These are phyloP conservation scores for Limulus polyphemus DNA, from an alignment of 2,888 invertebrate genomes.

Conservation along the genomic window DNA sequence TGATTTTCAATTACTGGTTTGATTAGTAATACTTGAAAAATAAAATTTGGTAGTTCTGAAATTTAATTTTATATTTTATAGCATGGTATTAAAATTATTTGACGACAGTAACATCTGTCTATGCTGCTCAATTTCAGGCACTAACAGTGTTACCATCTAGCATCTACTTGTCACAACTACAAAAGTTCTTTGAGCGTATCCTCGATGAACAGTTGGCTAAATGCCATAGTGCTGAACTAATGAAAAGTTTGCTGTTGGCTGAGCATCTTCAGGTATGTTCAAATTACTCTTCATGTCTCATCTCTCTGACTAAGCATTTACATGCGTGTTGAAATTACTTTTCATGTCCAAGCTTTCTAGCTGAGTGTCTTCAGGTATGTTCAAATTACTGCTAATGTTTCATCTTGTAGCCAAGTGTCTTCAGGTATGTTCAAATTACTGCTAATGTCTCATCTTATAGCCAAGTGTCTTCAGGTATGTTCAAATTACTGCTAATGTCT, in stretches of 20 bases:
- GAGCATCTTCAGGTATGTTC: slow-evolving; percentile 61
- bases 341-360: no score
- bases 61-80: no score
- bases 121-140: slow-evolving; percentile 40
- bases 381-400: slow-evolving; percentile 8
- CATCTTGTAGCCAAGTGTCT: slow-evolving; percentile 72
- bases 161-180: slow-evolving; percentile 59
- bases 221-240: slow-evolving; percentile 59
- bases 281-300: slow-evolving; percentile 1
- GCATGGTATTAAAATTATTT: no score
- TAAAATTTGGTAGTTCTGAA: no score
- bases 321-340: no score
- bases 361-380: slow-evolving; percentile 65
- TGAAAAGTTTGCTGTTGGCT: slow-evolving; percentile 68
- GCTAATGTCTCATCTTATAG: no score
- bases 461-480: slow-evolving; percentile 65
- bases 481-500: slow-evolving; percentile 9
- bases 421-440: slow-evolving; percentile 45
- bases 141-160: slow-evolving; percentile 65
- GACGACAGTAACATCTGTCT: no score
- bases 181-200: slow-evolving; percentile 49
- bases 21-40: no score
- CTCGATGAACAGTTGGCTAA: slow-evolving; percentile 64
- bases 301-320: no score
- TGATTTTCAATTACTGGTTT: no score